phyloP scores from a whole-genome alignment of 2,797 vertebrate genomes.

The Sebastes steindachneri region DNA sequence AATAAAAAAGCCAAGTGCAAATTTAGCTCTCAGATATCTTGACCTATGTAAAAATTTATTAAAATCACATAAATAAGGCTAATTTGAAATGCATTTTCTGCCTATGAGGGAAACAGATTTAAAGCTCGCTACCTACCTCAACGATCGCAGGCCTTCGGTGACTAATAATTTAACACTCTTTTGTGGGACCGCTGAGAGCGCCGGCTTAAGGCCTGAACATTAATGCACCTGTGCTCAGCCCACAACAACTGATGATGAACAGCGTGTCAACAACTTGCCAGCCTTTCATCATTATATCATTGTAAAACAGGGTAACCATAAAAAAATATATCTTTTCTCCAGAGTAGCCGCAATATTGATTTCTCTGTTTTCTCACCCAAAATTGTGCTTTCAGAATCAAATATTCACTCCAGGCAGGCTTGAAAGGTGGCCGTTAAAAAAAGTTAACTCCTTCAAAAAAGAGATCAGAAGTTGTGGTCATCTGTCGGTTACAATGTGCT shows the following conservation, averaged over 20 bases:
- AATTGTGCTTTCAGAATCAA: constrained; percentile 23
- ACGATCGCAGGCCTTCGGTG: constrained; percentile 4
- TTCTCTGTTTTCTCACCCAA: constrained; percentile 22
- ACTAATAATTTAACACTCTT: constrained; percentile 23
- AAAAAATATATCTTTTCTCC: constrained; percentile 13
- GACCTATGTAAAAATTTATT: neutral
- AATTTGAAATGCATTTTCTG: neutral
- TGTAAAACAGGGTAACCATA: constrained; percentile 35
- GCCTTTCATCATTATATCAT: constrained; percentile 24
- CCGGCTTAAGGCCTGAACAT: constrained; percentile 5
- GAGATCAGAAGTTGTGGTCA: neutral
- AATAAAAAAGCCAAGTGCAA: constrained; percentile 1
- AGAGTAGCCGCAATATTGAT: constrained; percentile 10
- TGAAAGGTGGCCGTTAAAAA: constrained; percentile 7
- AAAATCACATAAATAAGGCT: neutral
- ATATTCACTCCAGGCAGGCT: neutral
- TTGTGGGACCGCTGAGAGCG: neutral
- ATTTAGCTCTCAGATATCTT: neutral
- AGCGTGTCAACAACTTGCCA: constrained; percentile 36
- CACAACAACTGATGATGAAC: constrained; percentile 17
- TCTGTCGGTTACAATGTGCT: neutral
- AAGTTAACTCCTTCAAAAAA: neutral
- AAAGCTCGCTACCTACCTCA: neutral
- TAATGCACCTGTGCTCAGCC: constrained; percentile 18
- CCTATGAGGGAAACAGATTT: neutral